phyloP scores from a whole-genome alignment of 2,797 vertebrate species.

The Schizothorax lantsangensis region DNA sequence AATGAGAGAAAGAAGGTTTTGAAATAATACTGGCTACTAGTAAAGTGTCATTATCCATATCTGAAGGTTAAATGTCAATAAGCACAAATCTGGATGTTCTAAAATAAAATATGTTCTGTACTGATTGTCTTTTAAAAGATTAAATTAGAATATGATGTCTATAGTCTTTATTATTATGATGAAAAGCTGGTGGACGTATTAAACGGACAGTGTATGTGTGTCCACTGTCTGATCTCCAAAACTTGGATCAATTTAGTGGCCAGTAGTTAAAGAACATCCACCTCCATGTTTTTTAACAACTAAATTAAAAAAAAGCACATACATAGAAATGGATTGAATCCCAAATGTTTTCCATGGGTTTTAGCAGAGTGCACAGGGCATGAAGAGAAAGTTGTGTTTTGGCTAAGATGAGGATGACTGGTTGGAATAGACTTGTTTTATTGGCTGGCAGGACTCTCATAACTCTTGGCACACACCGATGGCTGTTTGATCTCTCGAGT shows the following conservation, averaged over 20 bases:
- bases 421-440: constrained; percentile 23
- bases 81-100: neutral
- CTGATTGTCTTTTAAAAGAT: neutral
- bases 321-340: neutral
- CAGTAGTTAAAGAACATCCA: neutral
- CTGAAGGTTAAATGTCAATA: constrained; percentile 21
- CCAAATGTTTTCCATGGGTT: constrained; percentile 4
- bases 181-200: neutral
- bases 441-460: constrained; percentile 26
- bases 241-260: neutral
- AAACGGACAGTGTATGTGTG: neutral
- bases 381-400: constrained; percentile 31
- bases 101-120: neutral
- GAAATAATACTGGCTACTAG: neutral
- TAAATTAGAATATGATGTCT: neutral
- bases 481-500: constrained; percentile 46
- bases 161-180: neutral
- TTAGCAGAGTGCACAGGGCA: constrained; percentile 1
- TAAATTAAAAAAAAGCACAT: neutral
- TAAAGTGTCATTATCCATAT: neutral
- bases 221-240: neutral
- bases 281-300: neutral
- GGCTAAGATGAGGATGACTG: constrained; percentile 30
- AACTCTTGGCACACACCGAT: constrained; percentile 28
- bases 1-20: neutral